Evolutionary conservation across 2,888 invertebrate genomes (phyloP), one percentile per base, ranked within the genome.

Genomic region (Megamerina dolium): DNA sequence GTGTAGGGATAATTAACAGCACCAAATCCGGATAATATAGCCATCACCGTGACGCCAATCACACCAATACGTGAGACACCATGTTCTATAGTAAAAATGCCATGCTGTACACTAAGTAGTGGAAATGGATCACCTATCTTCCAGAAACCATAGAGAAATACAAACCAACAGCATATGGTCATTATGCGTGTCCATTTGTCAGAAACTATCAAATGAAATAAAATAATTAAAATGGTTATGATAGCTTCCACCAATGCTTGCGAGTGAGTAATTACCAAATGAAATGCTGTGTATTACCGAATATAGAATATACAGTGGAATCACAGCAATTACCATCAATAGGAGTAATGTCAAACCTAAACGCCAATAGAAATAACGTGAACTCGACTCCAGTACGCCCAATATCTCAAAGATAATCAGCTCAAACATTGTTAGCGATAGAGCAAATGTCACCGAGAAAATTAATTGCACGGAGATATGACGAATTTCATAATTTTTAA

Each of bases 1-100:
- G 93, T 92, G 66, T 99, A 99, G 0, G 99, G 99, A 70, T 95
- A 99, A 73, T 95, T 99, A 9, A 99, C 99, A 36, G 99, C 99
- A 79, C 99, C 99, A 75, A 99, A 99, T 1, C 99, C 99, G 3
- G 97, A 99, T 3, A 99, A 74, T 30, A 99, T 76, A 0, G 97
- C 99, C 97, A 99, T 99, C 2, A 96, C 89, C 0, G 99, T 99
- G 0, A 99, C 99, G 0, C 99, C 99, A 50, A 99, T 93, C 0
- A 99, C 95, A 20, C 99, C 97, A 46, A 99, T 92, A 49, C 99
- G 79, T 17, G 96, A 96, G 26, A 99, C 94, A 23, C 93, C 85
- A 73, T 73, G 71, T 48, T 70, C 70, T 14, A 72, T 68, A 5
- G 73, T 73, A 50, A 86, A 78, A 45, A 88, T 82, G 34, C 96